Evolutionary conservation across 2,888 invertebrate genomes (phyloP).

Genomic region (Rhamnusium bicolor): DNA sequence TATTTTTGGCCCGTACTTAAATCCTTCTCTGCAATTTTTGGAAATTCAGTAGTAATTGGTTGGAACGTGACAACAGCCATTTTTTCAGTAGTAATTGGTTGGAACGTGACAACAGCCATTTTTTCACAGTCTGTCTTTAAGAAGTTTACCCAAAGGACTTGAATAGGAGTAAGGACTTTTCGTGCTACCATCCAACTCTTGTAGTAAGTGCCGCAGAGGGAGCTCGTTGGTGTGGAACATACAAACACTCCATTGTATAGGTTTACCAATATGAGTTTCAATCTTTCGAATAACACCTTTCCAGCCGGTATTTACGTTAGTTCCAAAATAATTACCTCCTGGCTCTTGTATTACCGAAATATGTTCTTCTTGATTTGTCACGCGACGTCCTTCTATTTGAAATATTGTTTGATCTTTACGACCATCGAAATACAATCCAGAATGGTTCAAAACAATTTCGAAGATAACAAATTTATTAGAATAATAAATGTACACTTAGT

Average conservation of each 20-base stretch:
- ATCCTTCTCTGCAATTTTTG: conserved; percentile 20
- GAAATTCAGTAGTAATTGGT: conserved; percentile 22
- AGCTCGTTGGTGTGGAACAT: conserved; percentile 37
- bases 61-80: conserved; percentile 20
- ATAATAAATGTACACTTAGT: too few species aligned
- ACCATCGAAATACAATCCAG: too few species aligned
- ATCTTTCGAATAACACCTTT: conserved; percentile 51
- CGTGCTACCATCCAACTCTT: conserved; percentile 35
- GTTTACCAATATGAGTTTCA: conserved; percentile 44
- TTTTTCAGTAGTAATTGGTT: conserved; percentile 22
- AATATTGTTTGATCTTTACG: too few species aligned
- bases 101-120: conserved; percentile 17
- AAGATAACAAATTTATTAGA: too few species aligned
- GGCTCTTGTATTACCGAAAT: too few species aligned
- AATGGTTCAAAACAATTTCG: too few species aligned
- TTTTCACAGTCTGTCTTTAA: conserved; percentile 20
- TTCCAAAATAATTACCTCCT: too few species aligned
- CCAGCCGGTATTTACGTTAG: conserved; percentile 53
- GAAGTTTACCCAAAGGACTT: conserved; percentile 2
- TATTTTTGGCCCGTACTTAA: conserved; percentile 33
- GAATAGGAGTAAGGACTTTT: conserved; percentile 29
- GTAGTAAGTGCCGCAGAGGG: conserved; percentile 34
- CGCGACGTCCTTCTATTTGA: too few species aligned
- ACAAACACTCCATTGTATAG: conserved; percentile 52
- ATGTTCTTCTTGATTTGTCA: too few species aligned